Evolutionary conservation across 2,797 vertebrate species (phyloP), one percentile per base, ranked within the genome.

Genomic region (Orestias chungarensis): DNA sequence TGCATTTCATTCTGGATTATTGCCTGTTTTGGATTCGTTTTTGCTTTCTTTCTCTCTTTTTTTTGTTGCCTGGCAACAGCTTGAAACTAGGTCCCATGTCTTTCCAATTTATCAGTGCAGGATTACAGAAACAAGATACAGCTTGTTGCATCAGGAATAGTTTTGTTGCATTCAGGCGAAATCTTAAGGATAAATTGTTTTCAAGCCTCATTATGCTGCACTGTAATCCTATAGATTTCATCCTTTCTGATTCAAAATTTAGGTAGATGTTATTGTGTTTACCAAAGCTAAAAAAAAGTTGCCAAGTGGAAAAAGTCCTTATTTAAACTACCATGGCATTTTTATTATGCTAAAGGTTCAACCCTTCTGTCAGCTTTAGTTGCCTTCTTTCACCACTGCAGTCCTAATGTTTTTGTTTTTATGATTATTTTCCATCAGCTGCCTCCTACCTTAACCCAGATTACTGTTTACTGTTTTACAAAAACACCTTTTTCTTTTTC

Each of bases 401-500:
- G 44, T 65, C 20, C 31, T 77, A 33, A 44, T 52, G 44, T 2
- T 0, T 80, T 57, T 67, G 31, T 78, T 73, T 77, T 64, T 7
- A 65, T 79, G 66, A 83, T 68, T 43, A 2, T 47, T 83, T 80
- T 68, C 68, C 61, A 68, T 66, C 73, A 73, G 18, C 67, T 64
- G 73, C 40, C 23, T 75, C 55, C 40, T 78, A 55, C 44, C 23
- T 80, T 76, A 80, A 83, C 82, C 82, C 75, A 89, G 81, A 88
- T 80, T 86, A 80, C 74, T 57, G 61, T 70, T 87, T 72, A 82
- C 80, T 65, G 82, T 80, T 80, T 76, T 73, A 83, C 61, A 70
- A 83, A 78, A 78, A 44, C 59, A 70, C 52, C 65, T 67, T 15
- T 49, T 62, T 38, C 46, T 64, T 46, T 59, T 3, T 72, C 66